Percentiles rank a stretch among this genome's conserved stretches.
Evolutionary conservation across 2,888 invertebrate species (phyloP).

Genomic region (Cephus pygmeus): DNA sequence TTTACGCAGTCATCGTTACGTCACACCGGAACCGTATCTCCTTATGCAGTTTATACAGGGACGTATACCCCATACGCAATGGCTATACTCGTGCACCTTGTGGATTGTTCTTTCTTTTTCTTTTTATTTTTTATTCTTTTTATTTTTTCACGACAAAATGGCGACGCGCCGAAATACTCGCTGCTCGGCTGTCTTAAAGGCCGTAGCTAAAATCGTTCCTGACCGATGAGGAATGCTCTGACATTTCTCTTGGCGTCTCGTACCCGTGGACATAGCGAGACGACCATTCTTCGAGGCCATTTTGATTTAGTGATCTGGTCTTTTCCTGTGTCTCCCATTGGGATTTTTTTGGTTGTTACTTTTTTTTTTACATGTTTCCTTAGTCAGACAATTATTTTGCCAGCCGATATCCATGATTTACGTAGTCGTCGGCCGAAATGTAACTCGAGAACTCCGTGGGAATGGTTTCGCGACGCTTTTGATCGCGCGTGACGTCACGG

Average conservation of each 20-base stretch:
- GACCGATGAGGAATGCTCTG: slow-evolving; percentile 57
- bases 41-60: background rate
- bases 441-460: background rate
- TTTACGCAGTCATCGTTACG: background rate
- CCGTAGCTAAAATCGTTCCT: slow-evolving; percentile 55
- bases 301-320: background rate
- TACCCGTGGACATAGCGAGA: background rate
- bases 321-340: background rate
- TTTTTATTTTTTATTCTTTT: background rate
- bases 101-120: background rate
- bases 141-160: slow-evolving; percentile 11
- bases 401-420: background rate
- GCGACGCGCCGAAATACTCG: slow-evolving; percentile 1
- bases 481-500: background rate
- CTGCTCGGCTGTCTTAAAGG: slow-evolving; percentile 41
- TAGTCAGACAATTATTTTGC: background rate
- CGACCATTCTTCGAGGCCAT: background rate
- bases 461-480: background rate
- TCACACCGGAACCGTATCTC: background rate
- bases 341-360: background rate
- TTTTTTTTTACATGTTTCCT: background rate
- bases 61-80: background rate
- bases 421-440: background rate
- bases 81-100: background rate
- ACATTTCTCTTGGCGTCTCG: slow-evolving; percentile 35